Evolutionary conservation across 2,797 vertebrate species (phyloP).

Genomic region (Myotis pilosus): DNA sequence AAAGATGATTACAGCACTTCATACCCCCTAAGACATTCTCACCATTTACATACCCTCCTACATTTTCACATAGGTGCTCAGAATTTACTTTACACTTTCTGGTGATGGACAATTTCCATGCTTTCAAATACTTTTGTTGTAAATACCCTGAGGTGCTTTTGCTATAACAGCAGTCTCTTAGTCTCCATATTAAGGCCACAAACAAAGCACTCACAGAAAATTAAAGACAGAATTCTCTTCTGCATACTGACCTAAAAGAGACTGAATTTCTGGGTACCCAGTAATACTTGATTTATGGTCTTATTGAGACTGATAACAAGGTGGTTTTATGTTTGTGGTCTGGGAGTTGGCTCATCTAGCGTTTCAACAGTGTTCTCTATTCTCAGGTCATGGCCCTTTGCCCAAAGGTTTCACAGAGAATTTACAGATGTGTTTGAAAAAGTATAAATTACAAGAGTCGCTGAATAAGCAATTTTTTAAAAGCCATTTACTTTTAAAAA

Average conservation of each 20-base stretch:
- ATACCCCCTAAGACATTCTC: conserved; percentile 32
- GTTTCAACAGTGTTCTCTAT: conserved; percentile 26
- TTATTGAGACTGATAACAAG: neutral
- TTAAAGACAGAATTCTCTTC: conserved; percentile 50
- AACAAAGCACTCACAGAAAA: conserved; percentile 41
- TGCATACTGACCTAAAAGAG: neutral
- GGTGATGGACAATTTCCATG: neutral
- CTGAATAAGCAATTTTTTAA: neutral
- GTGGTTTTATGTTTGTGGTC: conserved; percentile 2
- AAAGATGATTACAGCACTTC: conserved; percentile 4
- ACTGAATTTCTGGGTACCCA: neutral
- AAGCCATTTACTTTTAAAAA: conserved; percentile 9
- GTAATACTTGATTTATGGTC: conserved; percentile 27
- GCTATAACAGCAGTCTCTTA: neutral
- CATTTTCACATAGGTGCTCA: conserved; percentile 45
- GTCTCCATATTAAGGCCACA: conserved; percentile 2
- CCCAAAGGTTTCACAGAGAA: conserved; percentile 26
- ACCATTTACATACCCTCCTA: neutral
- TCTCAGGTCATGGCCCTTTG: conserved; percentile 3
- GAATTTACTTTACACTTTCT: conserved; percentile 34
- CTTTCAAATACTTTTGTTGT: conserved; percentile 16
- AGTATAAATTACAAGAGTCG: conserved; percentile 8
- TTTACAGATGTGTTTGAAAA: conserved; percentile 24
- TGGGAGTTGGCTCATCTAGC: conserved; percentile 1
- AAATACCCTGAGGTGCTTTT: neutral